Conservation (phyloP, 1,140 invertebrate species). For the Steinernema khuongi region DNA sequence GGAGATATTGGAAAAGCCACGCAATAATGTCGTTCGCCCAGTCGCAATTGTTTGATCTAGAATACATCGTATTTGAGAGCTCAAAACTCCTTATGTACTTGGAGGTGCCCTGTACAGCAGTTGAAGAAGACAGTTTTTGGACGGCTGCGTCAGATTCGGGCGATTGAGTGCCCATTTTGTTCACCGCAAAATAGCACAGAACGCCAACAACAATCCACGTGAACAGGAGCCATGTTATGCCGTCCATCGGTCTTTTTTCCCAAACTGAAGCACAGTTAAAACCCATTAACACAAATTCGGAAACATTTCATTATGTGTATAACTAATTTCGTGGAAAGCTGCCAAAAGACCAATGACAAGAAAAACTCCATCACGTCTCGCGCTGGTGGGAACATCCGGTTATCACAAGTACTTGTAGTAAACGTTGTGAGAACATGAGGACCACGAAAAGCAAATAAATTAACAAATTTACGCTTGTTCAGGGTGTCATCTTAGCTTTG, state of each 20-base stretch:
- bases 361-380: no score
- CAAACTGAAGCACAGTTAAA: neutral
- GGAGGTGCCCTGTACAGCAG: neutral
- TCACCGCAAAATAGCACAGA: constrained; percentile 40
- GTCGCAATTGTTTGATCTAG: constrained; percentile 30
- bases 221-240: constrained; percentile 37
- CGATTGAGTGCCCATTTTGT: constrained; percentile 24
- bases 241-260: constrained; percentile 11
- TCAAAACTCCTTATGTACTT: neutral
- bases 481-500: no score
- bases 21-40: constrained; percentile 40
- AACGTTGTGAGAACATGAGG: no score
- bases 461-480: no score
- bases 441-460: no score
- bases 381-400: no score
- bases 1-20: constrained; percentile 41
- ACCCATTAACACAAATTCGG: no score
- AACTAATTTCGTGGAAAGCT: neutral
- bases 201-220: constrained; percentile 35
- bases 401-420: no score
- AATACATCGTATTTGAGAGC: neutral
- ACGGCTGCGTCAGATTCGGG: neutral
- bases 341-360: neutral
- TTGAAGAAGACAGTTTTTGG: neutral
- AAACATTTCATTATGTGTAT: neutral